These are phyloP conservation scores for Scomberomorus guttatus DNA, from an alignment of 2,797 vertebrate species.

Conservation along the genomic window DNA sequence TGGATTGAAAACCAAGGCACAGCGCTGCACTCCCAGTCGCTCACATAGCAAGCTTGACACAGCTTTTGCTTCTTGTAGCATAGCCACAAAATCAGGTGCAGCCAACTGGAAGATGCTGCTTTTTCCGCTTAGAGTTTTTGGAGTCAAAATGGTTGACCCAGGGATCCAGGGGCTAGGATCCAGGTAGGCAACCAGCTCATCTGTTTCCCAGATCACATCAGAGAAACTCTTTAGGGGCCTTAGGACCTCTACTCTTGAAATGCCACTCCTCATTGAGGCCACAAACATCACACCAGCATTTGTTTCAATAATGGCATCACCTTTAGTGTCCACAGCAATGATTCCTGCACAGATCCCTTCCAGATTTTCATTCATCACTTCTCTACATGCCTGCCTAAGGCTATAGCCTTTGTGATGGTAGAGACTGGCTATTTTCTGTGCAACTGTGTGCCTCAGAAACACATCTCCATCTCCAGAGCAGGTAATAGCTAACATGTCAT, in stretches of 20 bases:
- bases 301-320: slow-evolving; percentile 83
- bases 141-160: slow-evolving; percentile 83
- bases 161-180: slow-evolving; percentile 84
- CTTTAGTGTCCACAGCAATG: slow-evolving; percentile 82
- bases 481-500: slow-evolving; percentile 83
- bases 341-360: slow-evolving; percentile 83
- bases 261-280: slow-evolving; percentile 77
- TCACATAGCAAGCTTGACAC: slow-evolving; percentile 82
- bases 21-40: slow-evolving; percentile 79
- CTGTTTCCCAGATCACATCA: slow-evolving; percentile 86
- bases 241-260: slow-evolving; percentile 80
- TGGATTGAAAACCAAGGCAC: slow-evolving; percentile 83
- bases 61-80: slow-evolving; percentile 79
- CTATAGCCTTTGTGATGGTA: slow-evolving; percentile 83
- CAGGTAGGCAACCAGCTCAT: slow-evolving; percentile 84
- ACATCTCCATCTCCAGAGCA: slow-evolving; percentile 88
- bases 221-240: slow-evolving; percentile 75
- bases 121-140: slow-evolving; percentile 78
- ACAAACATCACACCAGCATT: slow-evolving; percentile 87
- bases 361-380: slow-evolving; percentile 83
- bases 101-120: slow-evolving; percentile 83
- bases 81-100: slow-evolving; percentile 73
- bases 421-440: slow-evolving; percentile 86
- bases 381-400: slow-evolving; percentile 82
- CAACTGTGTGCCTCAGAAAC: slow-evolving; percentile 85